These are phyloP conservation scores for Cygnus atratus DNA, from an alignment of 2,113 vertebrate species.

Conservation along the genomic window DNA sequence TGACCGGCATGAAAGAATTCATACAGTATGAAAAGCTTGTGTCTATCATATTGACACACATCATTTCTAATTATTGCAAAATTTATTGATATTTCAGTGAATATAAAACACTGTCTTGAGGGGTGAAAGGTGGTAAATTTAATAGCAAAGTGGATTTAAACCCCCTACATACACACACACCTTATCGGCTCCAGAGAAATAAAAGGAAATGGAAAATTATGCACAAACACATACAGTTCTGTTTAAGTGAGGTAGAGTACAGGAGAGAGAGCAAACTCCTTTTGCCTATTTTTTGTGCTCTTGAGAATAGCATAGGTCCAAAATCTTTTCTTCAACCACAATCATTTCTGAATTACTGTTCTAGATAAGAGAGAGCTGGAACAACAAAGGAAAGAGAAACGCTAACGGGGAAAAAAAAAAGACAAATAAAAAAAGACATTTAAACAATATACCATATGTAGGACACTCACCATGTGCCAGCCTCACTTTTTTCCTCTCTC, in stretches of 20 bases:
- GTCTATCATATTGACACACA: background rate
- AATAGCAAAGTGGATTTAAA: constrained; percentile 1
- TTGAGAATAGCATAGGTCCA: background rate
- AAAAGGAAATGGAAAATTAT: background rate
- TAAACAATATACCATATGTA: constrained; percentile 61
- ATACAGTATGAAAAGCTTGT: fast-evolving
- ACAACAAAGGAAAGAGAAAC: constrained; percentile 57
- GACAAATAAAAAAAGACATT: constrained; percentile 29
- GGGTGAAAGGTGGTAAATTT: background rate
- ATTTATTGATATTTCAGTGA: background rate
- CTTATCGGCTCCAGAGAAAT: background rate
- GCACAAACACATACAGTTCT: background rate
- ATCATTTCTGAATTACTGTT: constrained; percentile 34
- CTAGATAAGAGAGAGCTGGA: constrained; percentile 14
- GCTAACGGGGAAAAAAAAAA: background rate
- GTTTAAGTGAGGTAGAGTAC: background rate
- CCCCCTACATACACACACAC: background rate
- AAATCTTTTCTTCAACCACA: background rate
- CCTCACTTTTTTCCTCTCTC: constrained; percentile 33
- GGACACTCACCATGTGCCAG: constrained; percentile 57
- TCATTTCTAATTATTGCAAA: background rate
- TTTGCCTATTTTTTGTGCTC: background rate
- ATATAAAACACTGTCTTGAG: background rate
- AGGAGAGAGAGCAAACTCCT: background rate
- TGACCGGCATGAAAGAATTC: background rate